These are phyloP conservation scores for Perca schrenkii DNA, from an alignment of 2,113 vertebrate genomes.

Conservation along the genomic window DNA sequence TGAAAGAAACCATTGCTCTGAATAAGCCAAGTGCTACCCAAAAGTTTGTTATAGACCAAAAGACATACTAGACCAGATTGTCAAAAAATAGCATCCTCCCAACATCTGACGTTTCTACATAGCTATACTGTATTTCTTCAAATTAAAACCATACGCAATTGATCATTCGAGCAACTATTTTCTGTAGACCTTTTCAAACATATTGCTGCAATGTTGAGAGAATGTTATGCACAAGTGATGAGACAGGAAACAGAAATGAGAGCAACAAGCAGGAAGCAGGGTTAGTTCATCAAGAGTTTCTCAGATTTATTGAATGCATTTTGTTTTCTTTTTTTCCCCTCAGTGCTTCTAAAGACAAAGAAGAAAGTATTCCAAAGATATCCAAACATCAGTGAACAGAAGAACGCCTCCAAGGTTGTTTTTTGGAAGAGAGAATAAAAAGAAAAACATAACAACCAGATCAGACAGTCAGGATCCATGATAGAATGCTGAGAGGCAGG, in stretches of 20 bases:
- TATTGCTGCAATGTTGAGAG: conserved; percentile 51
- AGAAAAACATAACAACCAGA: conserved; percentile 69
- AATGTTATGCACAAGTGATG: conserved; percentile 38
- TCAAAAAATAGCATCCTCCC: conserved; percentile 56
- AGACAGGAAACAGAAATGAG: conserved; percentile 65
- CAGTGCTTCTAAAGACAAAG: conserved; percentile 85
- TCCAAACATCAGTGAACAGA: conserved; percentile 76
- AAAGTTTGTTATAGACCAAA: conserved; percentile 37
- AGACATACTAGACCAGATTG: conserved; percentile 16
- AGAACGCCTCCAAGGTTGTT: conserved; percentile 62
- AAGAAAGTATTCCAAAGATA: conserved; percentile 79
- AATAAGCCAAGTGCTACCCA: conserved; percentile 54
- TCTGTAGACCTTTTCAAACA: background rate
- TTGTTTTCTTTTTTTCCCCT: conserved; percentile 65
- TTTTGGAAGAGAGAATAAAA: conserved; percentile 69
- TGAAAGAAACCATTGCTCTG: conserved; percentile 29
- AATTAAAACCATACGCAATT: background rate
- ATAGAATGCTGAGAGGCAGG: conserved; percentile 76
- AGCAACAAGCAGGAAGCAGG: conserved; percentile 71
- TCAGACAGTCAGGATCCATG: conserved; percentile 62
- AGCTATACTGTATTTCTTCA: background rate
- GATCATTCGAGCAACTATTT: background rate
- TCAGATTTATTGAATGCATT: conserved; percentile 85
- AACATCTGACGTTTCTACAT: conserved; percentile 35
- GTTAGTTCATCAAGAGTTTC: conserved; percentile 78